Conservation (phyloP, 2,888 invertebrate species). For the Tethea ocularis region DNA sequence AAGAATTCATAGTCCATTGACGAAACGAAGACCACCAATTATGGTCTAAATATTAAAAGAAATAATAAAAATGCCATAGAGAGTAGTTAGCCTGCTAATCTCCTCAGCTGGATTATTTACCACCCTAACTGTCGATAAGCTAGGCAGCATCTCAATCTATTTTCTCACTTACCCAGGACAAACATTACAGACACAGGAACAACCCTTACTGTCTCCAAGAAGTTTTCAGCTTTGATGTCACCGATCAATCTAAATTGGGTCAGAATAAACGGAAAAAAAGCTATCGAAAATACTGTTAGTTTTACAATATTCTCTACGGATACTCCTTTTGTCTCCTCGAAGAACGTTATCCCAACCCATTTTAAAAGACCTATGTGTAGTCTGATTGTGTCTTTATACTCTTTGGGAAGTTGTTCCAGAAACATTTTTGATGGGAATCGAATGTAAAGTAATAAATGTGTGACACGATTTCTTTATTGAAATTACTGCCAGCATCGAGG, state of each 20-base stretch:
- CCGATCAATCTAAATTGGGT: constrained; percentile 23
- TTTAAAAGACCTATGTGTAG: constrained; percentile 21
- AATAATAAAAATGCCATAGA: too few species aligned
- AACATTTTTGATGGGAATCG: not conserved
- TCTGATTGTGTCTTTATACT: constrained; percentile 28
- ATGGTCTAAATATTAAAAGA: too few species aligned
- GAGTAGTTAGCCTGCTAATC: too few species aligned
- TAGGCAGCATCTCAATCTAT: too few species aligned
- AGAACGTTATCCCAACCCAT: constrained; percentile 32
- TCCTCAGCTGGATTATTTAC: too few species aligned
- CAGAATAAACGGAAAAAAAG: constrained; percentile 25
- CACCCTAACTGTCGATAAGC: too few species aligned
- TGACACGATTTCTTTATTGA: not conserved
- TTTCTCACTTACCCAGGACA: constrained; percentile 26
- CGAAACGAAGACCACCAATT: too few species aligned
- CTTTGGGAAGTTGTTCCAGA: constrained; percentile 18
- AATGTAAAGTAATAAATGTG: not conserved
- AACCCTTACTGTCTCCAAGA: constrained; percentile 28
- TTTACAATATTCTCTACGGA: constrained; percentile 17
- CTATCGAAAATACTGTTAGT: constrained; percentile 20
- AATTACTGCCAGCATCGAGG: too few species aligned
- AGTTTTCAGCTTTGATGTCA: constrained; percentile 25
- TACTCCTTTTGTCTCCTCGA: constrained; percentile 16
- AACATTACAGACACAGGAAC: constrained; percentile 29
- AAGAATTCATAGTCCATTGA: too few species aligned